Conservation (phyloP, 2,797 vertebrate species). For the Lacerta bilineata region DNA sequence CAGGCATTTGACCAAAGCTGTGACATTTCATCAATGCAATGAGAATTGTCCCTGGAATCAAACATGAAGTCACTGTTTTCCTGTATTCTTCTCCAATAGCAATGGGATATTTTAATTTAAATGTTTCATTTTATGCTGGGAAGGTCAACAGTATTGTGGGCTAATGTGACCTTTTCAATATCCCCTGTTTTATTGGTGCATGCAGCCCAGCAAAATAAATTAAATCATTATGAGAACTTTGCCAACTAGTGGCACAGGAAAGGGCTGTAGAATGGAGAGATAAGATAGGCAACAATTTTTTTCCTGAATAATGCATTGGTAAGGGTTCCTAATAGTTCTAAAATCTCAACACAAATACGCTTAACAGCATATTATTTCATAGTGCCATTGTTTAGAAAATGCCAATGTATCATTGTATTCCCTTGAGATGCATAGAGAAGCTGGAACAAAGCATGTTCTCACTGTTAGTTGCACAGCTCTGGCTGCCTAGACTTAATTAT, state of each 20-base stretch:
- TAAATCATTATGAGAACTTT: constrained; percentile 39
- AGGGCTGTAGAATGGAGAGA: constrained; percentile 20
- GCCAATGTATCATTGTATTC: not conserved
- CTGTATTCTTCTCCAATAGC: constrained; percentile 35
- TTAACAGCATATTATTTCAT: constrained; percentile 13
- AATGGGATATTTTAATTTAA: constrained; percentile 36
- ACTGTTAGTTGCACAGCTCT: too few species aligned
- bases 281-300: constrained; percentile 21
- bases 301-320: constrained; percentile 45
- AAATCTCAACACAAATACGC: not conserved
- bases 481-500: constrained; percentile 37
- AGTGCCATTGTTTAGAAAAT: constrained; percentile 15
- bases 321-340: constrained; percentile 31
- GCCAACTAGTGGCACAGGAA: constrained; percentile 26
- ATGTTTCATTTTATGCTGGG: constrained; percentile 34
- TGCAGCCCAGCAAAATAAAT: constrained; percentile 16
- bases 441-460: not conserved
- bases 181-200: constrained; percentile 51
- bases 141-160: constrained; percentile 56
- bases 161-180: constrained; percentile 58
- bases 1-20: not conserved
- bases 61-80: constrained; percentile 27
- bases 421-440: not conserved
- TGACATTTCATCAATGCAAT: constrained; percentile 2
- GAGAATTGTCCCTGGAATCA: constrained; percentile 15